Conservation (phyloP, 2,113 vertebrate genomes). For the Semnornis frantzii region DNA sequence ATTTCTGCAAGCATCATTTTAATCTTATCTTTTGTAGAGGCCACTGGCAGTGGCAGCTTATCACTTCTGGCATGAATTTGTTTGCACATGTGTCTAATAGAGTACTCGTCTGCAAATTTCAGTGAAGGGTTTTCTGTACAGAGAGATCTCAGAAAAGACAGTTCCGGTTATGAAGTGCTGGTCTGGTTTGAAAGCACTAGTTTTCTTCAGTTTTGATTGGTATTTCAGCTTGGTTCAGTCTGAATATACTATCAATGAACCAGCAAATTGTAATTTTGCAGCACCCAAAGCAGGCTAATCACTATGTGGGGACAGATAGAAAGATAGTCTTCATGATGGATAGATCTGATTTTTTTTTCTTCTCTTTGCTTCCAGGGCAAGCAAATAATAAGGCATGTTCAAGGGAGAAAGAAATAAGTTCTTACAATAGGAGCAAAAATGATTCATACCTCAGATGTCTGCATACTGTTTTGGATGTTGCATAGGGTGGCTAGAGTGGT, state of each 20-base stretch:
- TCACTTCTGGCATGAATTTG: background rate
- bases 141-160: background rate
- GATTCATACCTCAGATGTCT: background rate
- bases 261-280: slow-evolving; percentile 22
- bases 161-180: background rate
- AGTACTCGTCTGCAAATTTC: background rate
- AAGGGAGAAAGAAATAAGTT: background rate
- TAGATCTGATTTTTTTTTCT: background rate
- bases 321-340: background rate
- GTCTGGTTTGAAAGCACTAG: background rate
- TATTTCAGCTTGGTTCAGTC: slow-evolving; percentile 7
- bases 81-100: background rate
- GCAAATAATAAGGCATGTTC: background rate
- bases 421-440: background rate
- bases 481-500: background rate
- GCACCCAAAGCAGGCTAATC: background rate
- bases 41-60: background rate
- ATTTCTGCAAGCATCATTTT: background rate
- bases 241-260: background rate
- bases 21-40: slow-evolving; percentile 6
- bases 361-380: background rate
- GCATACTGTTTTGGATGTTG: background rate
- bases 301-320: background rate
- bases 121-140: background rate
- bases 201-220: background rate